A percentile compares a stretch with the other conserved stretches of the same genome.
Conservation (phyloP, 23 tunicate genomes). For the Ciona savignyi region DNA sequence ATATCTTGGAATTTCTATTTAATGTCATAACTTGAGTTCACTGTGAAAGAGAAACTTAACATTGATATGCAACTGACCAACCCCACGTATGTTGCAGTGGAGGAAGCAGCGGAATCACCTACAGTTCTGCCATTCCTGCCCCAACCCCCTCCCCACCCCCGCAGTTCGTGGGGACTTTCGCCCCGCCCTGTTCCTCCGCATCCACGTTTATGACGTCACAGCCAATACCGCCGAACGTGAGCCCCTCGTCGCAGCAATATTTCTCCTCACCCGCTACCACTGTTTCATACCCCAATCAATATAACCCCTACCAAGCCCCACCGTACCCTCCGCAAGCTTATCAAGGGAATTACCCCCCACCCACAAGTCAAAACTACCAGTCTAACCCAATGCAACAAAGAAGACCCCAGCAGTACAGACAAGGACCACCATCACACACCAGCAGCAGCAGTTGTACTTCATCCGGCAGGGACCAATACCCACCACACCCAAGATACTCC, state of each 20-base stretch:
- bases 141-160: conserved; percentile 47
- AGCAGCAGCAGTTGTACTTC: conserved; percentile 61
- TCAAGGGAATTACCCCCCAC: conserved; percentile 3
- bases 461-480: conserved; percentile 28
- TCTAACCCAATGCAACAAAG: conserved; percentile 18
- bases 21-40: too few species aligned
- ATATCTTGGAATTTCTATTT: too few species aligned
- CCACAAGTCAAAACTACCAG: conserved; percentile 8
- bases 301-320: conserved; percentile 19
- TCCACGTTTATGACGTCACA: conserved; percentile 23
- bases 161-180: neutral
- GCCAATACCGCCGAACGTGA: conserved; percentile 33
- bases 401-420: conserved; percentile 21
- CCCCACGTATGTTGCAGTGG: conserved; percentile 36
- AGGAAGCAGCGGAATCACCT: conserved; percentile 63
- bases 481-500: conserved; percentile 3
- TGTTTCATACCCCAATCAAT: conserved; percentile 13
- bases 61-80: too few species aligned
- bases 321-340: conserved; percentile 8
- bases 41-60: too few species aligned
- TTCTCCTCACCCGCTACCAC: conserved; percentile 16
- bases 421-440: conserved; percentile 77
- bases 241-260: conserved; percentile 19
- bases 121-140: conserved; percentile 21
- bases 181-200: conserved; percentile 17